Evolutionary conservation across 2,797 vertebrate species (phyloP), one percentile per base, ranked within the genome.

Genomic region (Eulemur coronatus): DNA sequence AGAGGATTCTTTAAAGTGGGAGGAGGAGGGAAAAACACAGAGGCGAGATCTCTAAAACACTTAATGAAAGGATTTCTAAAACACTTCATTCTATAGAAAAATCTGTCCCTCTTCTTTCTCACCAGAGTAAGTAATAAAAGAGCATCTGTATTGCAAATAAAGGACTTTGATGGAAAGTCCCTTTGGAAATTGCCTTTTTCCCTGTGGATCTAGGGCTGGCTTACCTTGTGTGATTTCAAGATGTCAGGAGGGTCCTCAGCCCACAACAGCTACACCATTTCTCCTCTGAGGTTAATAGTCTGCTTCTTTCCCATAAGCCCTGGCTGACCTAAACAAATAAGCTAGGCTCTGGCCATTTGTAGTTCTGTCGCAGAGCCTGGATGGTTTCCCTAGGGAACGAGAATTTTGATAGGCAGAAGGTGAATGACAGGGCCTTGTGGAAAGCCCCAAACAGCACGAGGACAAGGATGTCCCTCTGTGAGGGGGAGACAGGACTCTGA

Each of bases 1-100:
- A 92, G 38, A 89, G 38, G 55, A 48, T 61, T 86, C 33, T 81
- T 96, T 82, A 80, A 78, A 92, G 80, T 69, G 94, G 73, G 22
- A 48, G 78, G 50, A 7, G 43, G 20, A 57, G 73, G 8, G 43
- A 18, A 38, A 75, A 84, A 69, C 35, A 11, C 7, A 15, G 55
- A 82, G 28, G 14, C 26, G 46, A 94, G 28, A 41, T 76, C 12
- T 61, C 38, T 75, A 43, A 80, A 87, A 10, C 26, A 79, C 35
- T 93, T n/a, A 67, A 38, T 26, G 41, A 82, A 89, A 94, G 43
- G 30, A 81, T 85, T 94, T 82, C 61, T 61, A 28, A 7, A 78
- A 93, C 38, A 57, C 38, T 50, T 80, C 75, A 11, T 72, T 41
- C 30, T 11, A 8, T 9, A 61, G 72, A 48, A 75, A 95, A 96